Evolutionary conservation across 2,888 invertebrate genomes (phyloP), one percentile per base, ranked within the genome.

Genomic region (Acleris sparsana): DNA sequence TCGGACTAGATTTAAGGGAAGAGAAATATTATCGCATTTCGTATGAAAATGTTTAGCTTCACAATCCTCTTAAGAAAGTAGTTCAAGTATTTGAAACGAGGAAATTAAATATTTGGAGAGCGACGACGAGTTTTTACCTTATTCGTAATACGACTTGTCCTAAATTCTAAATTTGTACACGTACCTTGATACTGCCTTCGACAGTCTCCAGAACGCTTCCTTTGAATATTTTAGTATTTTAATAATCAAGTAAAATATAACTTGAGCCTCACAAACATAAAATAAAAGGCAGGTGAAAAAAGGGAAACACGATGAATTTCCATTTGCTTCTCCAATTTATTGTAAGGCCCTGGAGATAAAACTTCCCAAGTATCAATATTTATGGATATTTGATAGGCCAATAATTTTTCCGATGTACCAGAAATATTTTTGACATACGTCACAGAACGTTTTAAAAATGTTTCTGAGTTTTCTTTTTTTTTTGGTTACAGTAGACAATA

Each of bases 301-400:
- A 53, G 29, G 53, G 33, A 61, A 61, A 53, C 49, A 49, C 17
- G 62, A 55, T 51, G 51, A 51, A 56, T 56, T 62, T 25, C 56
- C 44, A 29, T 51, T 51, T 13, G 33, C 33, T 25, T 52, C 58
- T 46, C 52, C 44, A 63, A 63, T 58, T 63, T 58, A 58, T 58
- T 46, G 20, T 57, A 53, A 57, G 29, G 46, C 29, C 17, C 25
- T 52, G 44, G 43, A 63, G 52, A 58, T 58, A 55, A 58, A 58
- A 63, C 46, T 58, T 53, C 58, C 58, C 48, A 44, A 25, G 58
- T 63, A 53, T 63, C 63, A 58, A 63, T 59, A 53, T 59, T 59
- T 64, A 64, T 59, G 48, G 46, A 64, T 59, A 64, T 63, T 63
- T 63, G 43, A 53, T 59, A 48, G 53, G 16, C 53, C 25, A 39